These are phyloP conservation scores for Philypnodon macrostomus DNA, from an alignment of 2,797 vertebrate genomes.

Conservation along the genomic window DNA sequence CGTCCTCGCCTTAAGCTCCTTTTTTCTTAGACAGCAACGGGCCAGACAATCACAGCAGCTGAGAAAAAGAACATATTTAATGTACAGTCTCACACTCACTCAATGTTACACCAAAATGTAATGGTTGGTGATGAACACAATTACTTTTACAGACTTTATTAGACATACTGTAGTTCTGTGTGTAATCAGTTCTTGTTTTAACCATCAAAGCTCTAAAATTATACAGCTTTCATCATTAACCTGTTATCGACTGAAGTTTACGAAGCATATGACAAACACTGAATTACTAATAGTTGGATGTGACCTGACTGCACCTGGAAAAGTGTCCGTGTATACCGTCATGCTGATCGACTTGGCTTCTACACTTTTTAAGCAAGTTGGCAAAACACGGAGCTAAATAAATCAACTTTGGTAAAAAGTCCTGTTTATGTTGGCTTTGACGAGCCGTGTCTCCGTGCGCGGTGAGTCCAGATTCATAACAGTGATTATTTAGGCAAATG, in stretches of 20 bases:
- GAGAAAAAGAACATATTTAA: slow-evolving; percentile 9
- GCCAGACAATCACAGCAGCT: slow-evolving; percentile 93
- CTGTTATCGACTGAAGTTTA: slow-evolving; percentile 53
- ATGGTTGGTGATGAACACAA: no score
- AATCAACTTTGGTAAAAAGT: slow-evolving; percentile 73
- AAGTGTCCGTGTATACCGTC: slow-evolving; percentile 69
- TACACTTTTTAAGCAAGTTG: slow-evolving; percentile 75
- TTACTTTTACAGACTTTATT: not conserved
- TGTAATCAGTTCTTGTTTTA: not conserved
- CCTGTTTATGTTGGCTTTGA: slow-evolving; percentile 67
- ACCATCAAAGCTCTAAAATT: slow-evolving; percentile 26
- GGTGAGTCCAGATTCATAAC: slow-evolving; percentile 73
- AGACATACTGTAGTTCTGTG: not conserved
- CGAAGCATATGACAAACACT: slow-evolving; percentile 60
- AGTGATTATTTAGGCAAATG: slow-evolving; percentile 83
- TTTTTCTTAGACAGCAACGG: slow-evolving; percentile 85
- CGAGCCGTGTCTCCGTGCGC: slow-evolving; percentile 60
- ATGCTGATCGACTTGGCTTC: slow-evolving; percentile 78
- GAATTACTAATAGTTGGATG: slow-evolving; percentile 65
- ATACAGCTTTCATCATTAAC: slow-evolving; percentile 73
- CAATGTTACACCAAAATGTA: no score
- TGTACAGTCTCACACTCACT: no score
- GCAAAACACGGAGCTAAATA: slow-evolving; percentile 73
- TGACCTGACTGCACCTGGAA: slow-evolving; percentile 69
- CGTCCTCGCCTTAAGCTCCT: slow-evolving; percentile 83